A percentile compares a stretch with the other conserved stretches of the same genome.
Conservation (phyloP, 2,113 vertebrate genomes). For the Pristiophorus japonicus region DNA sequence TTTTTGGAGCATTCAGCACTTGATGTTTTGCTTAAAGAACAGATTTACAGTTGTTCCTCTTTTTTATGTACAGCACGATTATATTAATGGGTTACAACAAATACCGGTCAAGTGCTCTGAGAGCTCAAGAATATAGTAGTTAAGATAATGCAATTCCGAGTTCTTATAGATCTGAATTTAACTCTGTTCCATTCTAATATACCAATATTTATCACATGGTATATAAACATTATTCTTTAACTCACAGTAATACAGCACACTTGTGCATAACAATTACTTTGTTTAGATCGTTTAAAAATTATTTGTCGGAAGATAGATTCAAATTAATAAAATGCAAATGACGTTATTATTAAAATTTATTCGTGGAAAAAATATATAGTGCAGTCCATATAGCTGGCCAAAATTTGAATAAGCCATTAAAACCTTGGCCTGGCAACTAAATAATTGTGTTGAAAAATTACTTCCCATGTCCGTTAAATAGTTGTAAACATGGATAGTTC, state of each 20-base stretch:
- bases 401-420: not conserved
- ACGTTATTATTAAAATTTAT: no score
- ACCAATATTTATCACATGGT: not conserved
- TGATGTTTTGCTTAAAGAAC: not conserved
- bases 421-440: not conserved
- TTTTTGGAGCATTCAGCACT: not conserved
- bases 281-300: no score
- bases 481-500: not conserved
- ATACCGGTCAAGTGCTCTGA: not conserved
- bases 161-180: not conserved
- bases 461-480: not conserved
- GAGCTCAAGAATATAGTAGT: not conserved
- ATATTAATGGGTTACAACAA: not conserved
- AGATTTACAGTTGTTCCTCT: not conserved
- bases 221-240: not conserved
- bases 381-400: not conserved
- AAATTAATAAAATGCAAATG: no score
- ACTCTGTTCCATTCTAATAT: not conserved
- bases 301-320: no score
- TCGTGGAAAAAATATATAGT: not conserved
- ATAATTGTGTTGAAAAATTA: not conserved
- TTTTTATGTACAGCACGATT: not conserved
- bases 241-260: no score
- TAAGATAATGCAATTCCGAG: not conserved
- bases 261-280: not conserved